Percentiles rank a stretch among this genome's conserved stretches.
phyloP scores from a whole-genome alignment of 2,888 invertebrate genomes.

The Neocrepidodera transversa region DNA sequence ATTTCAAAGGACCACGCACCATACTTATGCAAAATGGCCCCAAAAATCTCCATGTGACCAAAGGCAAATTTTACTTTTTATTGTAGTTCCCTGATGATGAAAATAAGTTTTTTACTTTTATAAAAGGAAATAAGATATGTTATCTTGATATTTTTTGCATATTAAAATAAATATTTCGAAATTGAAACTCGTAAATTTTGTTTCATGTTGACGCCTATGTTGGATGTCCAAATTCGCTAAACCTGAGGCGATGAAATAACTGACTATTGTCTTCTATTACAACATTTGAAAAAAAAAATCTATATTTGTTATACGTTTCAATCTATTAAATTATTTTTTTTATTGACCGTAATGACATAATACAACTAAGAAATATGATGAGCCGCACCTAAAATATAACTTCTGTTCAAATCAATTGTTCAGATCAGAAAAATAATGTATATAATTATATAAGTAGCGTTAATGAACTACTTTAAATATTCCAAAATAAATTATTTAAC shows the following conservation, averaged over 20 bases:
- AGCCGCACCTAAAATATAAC: constrained; percentile 15
- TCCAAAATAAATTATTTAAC: too few species aligned
- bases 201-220: not conserved
- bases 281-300: constrained; percentile 5
- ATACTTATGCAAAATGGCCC: too few species aligned
- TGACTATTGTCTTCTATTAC: constrained; percentile 15
- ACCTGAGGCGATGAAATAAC: constrained; percentile 12
- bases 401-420: constrained; percentile 10
- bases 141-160: too few species aligned
- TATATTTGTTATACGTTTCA: constrained; percentile 6
- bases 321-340: constrained; percentile 17
- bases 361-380: constrained; percentile 1
- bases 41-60: too few species aligned
- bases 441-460: constrained; percentile 5
- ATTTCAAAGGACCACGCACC: too few species aligned
- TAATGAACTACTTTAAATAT: too few species aligned
- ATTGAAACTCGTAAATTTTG: too few species aligned
- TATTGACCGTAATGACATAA: constrained; percentile 17
- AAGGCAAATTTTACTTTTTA: too few species aligned
- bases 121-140: too few species aligned
- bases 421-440: not conserved
- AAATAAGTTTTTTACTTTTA: too few species aligned
- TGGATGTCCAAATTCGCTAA: not conserved
- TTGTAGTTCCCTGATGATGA: too few species aligned
- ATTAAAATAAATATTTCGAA: too few species aligned